Evolutionary conservation across 2,888 invertebrate genomes (phyloP).

Genomic region (Aphrophora alni): DNA sequence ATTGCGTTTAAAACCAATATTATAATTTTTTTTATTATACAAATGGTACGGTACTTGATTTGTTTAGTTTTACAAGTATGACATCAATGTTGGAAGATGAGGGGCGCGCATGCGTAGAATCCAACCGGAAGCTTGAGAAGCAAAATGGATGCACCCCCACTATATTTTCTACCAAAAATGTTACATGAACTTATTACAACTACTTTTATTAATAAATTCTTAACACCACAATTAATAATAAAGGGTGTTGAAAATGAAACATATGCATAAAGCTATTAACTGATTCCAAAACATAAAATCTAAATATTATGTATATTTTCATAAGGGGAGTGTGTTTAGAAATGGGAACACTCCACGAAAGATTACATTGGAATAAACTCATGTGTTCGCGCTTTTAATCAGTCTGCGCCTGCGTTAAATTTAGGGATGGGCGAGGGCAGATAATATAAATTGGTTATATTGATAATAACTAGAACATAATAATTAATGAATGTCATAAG

Average conservation of each 20-base stretch:
- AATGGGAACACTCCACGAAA: neutral
- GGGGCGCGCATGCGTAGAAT: constrained; percentile 25
- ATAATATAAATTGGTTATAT: neutral
- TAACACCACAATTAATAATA: no score
- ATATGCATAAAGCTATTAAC: no score
- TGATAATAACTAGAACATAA: neutral
- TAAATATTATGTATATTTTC: neutral
- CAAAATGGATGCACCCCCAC: neutral
- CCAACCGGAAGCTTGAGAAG: neutral
- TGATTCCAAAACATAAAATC: neutral
- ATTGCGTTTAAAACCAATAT: neutral
- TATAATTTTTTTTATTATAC: neutral
- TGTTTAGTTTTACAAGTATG: constrained; percentile 20
- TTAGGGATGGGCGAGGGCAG: neutral
- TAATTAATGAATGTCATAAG: neutral
- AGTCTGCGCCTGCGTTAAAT: neutral
- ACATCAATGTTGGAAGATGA: constrained; percentile 20
- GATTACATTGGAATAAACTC: neutral
- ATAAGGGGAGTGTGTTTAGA: neutral
- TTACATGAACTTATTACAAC: no score
- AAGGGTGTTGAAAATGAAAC: no score
- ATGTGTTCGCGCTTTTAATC: neutral
- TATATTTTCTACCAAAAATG: no score
- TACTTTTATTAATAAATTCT: no score
- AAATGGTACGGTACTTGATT: neutral